A percentile compares a stretch with the other conserved stretches of the same genome.
Conservation (phyloP, 2,797 vertebrate species). For the Parauchenoglanis ngamensis region DNA sequence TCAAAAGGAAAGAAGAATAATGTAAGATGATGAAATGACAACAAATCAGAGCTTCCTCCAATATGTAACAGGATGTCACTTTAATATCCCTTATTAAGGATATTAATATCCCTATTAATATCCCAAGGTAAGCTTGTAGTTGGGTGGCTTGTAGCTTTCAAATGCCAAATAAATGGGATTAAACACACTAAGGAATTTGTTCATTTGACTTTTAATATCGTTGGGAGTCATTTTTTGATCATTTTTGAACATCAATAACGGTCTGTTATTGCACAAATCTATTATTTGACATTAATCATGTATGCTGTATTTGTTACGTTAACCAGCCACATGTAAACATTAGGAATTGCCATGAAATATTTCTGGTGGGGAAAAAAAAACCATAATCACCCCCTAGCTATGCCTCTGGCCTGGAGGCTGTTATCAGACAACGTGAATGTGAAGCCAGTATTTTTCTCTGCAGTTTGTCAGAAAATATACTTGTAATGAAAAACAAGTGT, state of each 20-base stretch:
- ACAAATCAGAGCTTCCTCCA: not conserved
- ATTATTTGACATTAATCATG: not conserved
- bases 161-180: not conserved
- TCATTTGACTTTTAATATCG: not conserved
- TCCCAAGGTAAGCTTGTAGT: not conserved
- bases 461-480: not conserved
- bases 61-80: not conserved
- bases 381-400: not conserved
- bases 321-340: not conserved
- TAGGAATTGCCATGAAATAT: not conserved
- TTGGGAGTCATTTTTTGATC: not conserved
- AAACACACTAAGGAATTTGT: not conserved
- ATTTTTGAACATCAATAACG: not conserved
- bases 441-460: not conserved
- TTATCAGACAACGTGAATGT: not conserved
- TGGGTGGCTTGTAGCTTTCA: not conserved
- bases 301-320: not conserved
- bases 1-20: not conserved
- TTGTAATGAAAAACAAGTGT: not conserved
- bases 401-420: not conserved
- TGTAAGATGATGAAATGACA: not conserved
- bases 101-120: not conserved
- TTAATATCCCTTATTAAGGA: not conserved
- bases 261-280: not conserved
- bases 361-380: not conserved